A percentile compares a stretch with the other conserved stretches of the same genome.
Evolutionary conservation across 2,797 vertebrate genomes (phyloP).

Genomic region (Nyctibius grandis): DNA sequence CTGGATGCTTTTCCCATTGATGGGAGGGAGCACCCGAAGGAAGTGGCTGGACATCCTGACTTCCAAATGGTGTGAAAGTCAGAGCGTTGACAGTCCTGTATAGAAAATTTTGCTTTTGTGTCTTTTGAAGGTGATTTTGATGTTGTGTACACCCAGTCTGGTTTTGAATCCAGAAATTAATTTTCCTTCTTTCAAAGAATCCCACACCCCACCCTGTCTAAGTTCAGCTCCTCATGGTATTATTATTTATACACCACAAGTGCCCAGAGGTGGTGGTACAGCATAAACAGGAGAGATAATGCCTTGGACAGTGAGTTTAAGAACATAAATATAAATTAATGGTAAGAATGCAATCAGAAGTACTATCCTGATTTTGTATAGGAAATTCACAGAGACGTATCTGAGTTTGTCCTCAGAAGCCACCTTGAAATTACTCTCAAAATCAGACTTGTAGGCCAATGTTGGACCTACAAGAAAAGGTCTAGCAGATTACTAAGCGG

Average conservation of each 20-base stretch:
- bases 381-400: neutral
- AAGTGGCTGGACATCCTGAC: neutral
- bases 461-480: neutral
- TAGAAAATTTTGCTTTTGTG: neutral
- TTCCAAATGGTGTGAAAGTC: neutral
- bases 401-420: neutral
- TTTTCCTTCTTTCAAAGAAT: neutral
- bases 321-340: neutral
- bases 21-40: neutral
- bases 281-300: neutral
- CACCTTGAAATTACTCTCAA: neutral
- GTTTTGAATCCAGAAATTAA: neutral
- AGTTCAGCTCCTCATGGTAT: neutral
- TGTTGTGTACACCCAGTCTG: neutral
- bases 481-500: neutral
- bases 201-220: rapidly evolving
- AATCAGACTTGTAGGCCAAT: neutral
- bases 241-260: neutral
- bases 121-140: neutral
- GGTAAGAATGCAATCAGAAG: neutral
- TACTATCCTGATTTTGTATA: neutral
- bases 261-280: neutral
- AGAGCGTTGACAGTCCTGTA: neutral
- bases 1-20: neutral
- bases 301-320: neutral